A percentile compares a stretch with the other conserved stretches of the same genome.
Conservation (phyloP, 2,113 vertebrate genomes). For the Carassius auratus region DNA sequence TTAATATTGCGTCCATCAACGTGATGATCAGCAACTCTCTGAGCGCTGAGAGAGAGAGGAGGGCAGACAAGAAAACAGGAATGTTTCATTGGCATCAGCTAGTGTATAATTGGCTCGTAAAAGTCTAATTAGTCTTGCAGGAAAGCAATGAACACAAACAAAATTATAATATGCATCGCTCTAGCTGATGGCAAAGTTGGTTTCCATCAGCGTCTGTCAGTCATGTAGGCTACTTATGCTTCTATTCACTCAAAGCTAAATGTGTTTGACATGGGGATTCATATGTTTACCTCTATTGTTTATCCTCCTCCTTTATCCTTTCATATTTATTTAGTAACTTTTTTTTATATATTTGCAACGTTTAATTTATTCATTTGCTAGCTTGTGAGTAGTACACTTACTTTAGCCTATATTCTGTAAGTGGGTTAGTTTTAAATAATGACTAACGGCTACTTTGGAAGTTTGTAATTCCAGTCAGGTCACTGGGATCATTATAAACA, state of each 20-base stretch:
- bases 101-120: slow-evolving; percentile 61
- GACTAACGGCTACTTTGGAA: not conserved
- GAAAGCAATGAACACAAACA: slow-evolving; percentile 63
- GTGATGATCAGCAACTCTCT: slow-evolving; percentile 12
- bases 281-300: not conserved
- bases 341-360: not conserved
- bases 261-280: slow-evolving; percentile 15
- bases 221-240: slow-evolving; percentile 54
- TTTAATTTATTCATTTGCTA: not conserved
- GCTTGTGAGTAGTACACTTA: not conserved
- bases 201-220: slow-evolving; percentile 61
- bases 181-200: slow-evolving; percentile 55
- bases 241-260: not conserved
- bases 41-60: not conserved
- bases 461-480: not conserved
- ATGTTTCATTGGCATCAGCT: slow-evolving; percentile 47
- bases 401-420: not conserved
- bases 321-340: not conserved
- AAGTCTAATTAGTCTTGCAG: slow-evolving; percentile 67
- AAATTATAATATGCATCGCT: slow-evolving; percentile 71
- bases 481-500: not conserved
- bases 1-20: slow-evolving; percentile 36
- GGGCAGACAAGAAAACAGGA: slow-evolving; percentile 44
- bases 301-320: slow-evolving; percentile 4
- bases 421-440: not conserved